Conservation (phyloP, 2,888 invertebrate species). For the Lottia gigantea region DNA sequence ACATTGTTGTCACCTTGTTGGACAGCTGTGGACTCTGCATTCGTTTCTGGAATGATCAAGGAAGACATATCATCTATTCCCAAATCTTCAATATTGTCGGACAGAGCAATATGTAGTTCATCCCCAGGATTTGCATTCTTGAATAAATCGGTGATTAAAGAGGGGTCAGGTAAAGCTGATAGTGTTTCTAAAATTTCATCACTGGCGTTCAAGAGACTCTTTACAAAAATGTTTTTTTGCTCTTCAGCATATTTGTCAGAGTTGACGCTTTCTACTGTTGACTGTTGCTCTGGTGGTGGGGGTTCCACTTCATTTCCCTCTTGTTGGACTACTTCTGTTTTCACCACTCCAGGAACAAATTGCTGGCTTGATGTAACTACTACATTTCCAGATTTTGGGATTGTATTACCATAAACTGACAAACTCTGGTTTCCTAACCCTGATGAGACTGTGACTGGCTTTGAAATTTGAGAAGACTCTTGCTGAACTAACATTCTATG, state of each 20-base stretch:
- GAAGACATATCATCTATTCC: background rate
- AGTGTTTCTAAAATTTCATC: constrained; percentile 1
- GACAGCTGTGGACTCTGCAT: background rate
- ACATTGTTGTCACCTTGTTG: background rate
- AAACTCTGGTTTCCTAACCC: background rate
- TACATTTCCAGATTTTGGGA: background rate
- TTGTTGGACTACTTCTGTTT: background rate
- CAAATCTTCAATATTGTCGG: background rate
- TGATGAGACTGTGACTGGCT: background rate
- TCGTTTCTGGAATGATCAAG: background rate
- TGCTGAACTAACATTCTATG: background rate
- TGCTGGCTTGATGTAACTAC: background rate
- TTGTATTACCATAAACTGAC: background rate
- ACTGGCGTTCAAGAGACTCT: background rate
- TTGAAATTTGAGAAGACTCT: background rate
- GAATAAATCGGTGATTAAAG: background rate
- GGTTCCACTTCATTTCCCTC: background rate
- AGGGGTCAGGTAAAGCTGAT: background rate
- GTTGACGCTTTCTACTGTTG: background rate
- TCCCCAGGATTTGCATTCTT: background rate
- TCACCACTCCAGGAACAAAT: background rate
- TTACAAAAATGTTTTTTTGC: background rate
- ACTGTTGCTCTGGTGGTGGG: too few relatives aligned
- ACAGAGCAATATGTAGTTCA: background rate
- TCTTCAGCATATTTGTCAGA: background rate